Evolutionary conservation across 2,888 invertebrate species (phyloP).

Genomic region (Lasioglossum pauxillum): DNA sequence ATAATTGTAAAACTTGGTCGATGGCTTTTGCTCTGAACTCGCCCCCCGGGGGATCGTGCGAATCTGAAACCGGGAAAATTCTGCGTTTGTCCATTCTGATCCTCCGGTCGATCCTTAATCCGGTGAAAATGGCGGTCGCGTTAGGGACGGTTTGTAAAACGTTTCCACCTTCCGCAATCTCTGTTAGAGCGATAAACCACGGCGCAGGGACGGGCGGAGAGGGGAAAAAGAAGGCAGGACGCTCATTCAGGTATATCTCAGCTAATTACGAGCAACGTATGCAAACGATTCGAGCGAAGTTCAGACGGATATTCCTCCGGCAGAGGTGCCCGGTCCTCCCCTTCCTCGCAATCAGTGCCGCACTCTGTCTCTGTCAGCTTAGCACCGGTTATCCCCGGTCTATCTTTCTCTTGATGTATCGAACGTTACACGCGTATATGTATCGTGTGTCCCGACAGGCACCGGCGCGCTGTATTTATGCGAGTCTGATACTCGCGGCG

Average conservation of each 20-base stretch:
- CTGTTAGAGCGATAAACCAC: background rate
- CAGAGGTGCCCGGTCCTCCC: conserved; percentile 70
- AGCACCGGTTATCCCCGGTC: conserved; percentile 64
- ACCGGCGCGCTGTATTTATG: conserved; percentile 27
- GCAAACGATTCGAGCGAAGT: conserved; percentile 53
- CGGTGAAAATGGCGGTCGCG: background rate
- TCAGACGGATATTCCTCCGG: conserved; percentile 57
- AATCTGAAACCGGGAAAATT: background rate
- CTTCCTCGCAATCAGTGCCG: conserved; percentile 76
- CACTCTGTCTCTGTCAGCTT: conserved; percentile 79
- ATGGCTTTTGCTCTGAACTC: background rate
- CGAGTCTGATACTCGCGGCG: conserved; percentile 33
- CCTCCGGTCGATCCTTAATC: background rate
- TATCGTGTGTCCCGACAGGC: conserved; percentile 48
- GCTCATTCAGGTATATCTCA: conserved; percentile 49
- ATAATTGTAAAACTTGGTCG: conserved; percentile 51
- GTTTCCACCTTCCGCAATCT: conserved; percentile 3
- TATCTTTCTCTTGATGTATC: conserved; percentile 66
- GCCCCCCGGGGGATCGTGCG: background rate
- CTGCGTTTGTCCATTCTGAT: background rate
- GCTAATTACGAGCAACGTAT: conserved; percentile 58
- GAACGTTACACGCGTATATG: conserved; percentile 52
- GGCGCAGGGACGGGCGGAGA: background rate
- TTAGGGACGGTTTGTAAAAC: background rate
- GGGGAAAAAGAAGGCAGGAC: conserved; percentile 17